A percentile compares a stretch with the other conserved stretches of the same genome.
These are phyloP conservation scores for Chaenocephalus aceratus DNA, from an alignment of 2,113 vertebrate genomes.

Conservation along the genomic window DNA sequence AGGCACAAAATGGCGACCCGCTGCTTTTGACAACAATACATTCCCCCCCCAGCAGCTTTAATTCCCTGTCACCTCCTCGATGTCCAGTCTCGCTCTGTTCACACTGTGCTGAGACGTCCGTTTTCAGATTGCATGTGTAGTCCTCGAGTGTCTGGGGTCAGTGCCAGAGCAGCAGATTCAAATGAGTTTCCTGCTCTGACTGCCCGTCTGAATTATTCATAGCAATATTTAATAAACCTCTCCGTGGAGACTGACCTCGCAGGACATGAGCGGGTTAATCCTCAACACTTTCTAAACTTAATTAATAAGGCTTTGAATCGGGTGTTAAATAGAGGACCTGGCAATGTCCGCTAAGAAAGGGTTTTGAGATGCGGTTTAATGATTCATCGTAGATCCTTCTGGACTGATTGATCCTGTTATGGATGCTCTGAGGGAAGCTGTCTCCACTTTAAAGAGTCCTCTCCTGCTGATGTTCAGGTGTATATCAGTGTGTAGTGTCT, in stretches of 20 bases:
- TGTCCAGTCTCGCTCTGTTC: conserved; percentile 3
- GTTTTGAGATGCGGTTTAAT: neutral
- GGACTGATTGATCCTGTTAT: conserved; percentile 9
- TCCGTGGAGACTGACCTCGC: conserved; percentile 24
- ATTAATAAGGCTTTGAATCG: conserved; percentile 42
- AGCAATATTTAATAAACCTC: conserved; percentile 45
- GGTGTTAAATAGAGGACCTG: conserved; percentile 37
- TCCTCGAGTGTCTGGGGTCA: conserved; percentile 36
- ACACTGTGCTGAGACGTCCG: conserved; percentile 22
- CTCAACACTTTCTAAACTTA: conserved; percentile 41
- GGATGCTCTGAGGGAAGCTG: neutral
- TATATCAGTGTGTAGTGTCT: too few relatives aligned
- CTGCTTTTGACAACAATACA: conserved; percentile 22
- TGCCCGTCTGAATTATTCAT: conserved; percentile 67
- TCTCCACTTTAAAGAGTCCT: too few relatives aligned
- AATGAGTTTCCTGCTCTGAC: conserved; percentile 46
- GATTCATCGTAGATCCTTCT: neutral
- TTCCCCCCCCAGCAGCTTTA: neutral
- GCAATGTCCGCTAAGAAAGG: neutral
- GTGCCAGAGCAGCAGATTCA: conserved; percentile 38
- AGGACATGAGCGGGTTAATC: conserved; percentile 26
- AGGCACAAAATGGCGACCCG: neutral
- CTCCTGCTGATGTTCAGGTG: too few relatives aligned
- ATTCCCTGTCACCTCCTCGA: conserved; percentile 6
- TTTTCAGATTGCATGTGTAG: conserved; percentile 20